Conservation (phyloP, 2,888 invertebrate genomes). For the Euphydryas editha region DNA sequence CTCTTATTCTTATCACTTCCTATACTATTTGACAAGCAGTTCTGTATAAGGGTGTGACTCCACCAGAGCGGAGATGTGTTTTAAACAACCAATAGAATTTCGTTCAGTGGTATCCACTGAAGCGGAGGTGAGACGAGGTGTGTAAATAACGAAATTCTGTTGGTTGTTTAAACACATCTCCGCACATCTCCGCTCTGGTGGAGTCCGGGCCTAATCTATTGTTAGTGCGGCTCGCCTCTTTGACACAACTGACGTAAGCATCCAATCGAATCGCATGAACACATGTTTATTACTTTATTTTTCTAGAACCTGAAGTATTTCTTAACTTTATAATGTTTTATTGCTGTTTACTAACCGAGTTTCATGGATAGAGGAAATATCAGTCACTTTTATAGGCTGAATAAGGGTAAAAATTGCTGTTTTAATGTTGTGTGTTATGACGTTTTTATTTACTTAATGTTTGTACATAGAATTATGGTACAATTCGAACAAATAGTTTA, state of each 20-base stretch:
- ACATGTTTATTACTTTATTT: conserved; percentile 23
- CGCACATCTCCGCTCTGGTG: too few relatives aligned
- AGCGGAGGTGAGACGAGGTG: too few relatives aligned
- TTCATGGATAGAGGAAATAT: neutral
- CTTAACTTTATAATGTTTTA: conserved; percentile 13
- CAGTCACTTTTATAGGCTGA: conserved; percentile 3
- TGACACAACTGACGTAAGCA: conserved; percentile 36
- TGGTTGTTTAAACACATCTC: too few relatives aligned
- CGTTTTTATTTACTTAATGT: neutral
- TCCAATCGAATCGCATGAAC: conserved; percentile 29
- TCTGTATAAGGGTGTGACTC: too few relatives aligned
- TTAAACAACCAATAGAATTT: too few relatives aligned
- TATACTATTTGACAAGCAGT: conserved; percentile 11
- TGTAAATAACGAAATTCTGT: too few relatives aligned
- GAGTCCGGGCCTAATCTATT: too few relatives aligned
- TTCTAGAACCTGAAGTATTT: conserved; percentile 18
- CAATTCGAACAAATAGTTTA: too few relatives aligned
- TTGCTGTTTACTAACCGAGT: conserved; percentile 20
- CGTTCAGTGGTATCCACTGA: too few relatives aligned
- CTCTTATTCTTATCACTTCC: conserved; percentile 4
- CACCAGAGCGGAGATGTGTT: too few relatives aligned
- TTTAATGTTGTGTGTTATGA: conserved; percentile 1
- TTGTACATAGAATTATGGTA: too few relatives aligned
- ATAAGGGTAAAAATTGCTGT: conserved; percentile 10
- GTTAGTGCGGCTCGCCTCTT: conserved; percentile 27